Conservation (phyloP, 1,140 invertebrate genomes). For the Idris sp. region DNA sequence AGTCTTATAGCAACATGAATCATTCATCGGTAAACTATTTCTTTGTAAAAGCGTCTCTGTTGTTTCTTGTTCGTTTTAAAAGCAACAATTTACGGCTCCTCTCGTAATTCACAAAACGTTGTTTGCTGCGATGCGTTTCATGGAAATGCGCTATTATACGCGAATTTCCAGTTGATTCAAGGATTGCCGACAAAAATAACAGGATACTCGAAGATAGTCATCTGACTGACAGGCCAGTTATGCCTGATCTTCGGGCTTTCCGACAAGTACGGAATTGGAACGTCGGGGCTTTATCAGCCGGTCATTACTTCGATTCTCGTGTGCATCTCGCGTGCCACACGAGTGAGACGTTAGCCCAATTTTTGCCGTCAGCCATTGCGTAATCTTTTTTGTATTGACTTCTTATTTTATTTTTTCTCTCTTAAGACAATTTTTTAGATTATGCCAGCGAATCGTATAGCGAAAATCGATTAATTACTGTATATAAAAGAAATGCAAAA, state of each 20-base stretch:
- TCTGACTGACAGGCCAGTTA: slow-evolving; percentile 59
- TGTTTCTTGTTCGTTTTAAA: too few relatives aligned
- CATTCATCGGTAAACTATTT: slow-evolving; percentile 48
- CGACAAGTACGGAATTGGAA: slow-evolving; percentile 53
- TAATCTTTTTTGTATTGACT: slow-evolving; percentile 11
- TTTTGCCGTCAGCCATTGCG: too few relatives aligned
- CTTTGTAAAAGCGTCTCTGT: too few relatives aligned
- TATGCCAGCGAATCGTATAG: background rate
- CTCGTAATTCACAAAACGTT: slow-evolving; percentile 14
- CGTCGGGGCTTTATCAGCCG: slow-evolving; percentile 25
- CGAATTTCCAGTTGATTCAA: slow-evolving; percentile 18
- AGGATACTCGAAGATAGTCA: slow-evolving; percentile 49
- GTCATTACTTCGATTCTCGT: slow-evolving; percentile 25
- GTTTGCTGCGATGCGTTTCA: background rate
- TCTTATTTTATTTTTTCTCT: too few relatives aligned
- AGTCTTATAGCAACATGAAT: slow-evolving; percentile 52
- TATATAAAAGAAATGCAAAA: too few relatives aligned
- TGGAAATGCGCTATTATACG: slow-evolving; percentile 6
- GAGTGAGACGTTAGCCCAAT: slow-evolving; percentile 35
- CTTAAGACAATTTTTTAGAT: slow-evolving; percentile 43
- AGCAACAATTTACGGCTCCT: too few relatives aligned
- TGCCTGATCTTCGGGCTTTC: slow-evolving; percentile 27
- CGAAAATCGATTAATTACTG: too few relatives aligned
- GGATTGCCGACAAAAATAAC: slow-evolving; percentile 14
- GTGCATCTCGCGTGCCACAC: slow-evolving; percentile 32